Evolutionary conservation across 2,888 invertebrate species (phyloP), one percentile per base, ranked within the genome.

Genomic region (Furcula furcula): DNA sequence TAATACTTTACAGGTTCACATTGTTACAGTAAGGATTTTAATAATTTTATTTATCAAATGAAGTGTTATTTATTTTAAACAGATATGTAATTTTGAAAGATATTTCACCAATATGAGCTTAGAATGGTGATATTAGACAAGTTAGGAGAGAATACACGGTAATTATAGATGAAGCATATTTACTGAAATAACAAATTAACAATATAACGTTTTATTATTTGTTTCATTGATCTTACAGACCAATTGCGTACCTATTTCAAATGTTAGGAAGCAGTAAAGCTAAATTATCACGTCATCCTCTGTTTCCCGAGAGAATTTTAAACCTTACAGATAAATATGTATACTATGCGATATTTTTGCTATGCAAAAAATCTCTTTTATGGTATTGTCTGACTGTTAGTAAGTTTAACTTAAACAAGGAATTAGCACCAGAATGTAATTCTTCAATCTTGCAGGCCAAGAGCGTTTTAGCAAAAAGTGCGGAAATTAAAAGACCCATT

Each of bases 231-330:
- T 75, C 85, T 86, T 57, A 60, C 50, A 85, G 85, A 84, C 82
- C 77, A 43, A 46, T 55, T 64, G 65, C 53, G 55, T 57, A n/a
- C n/a, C n/a, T n/a, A 48, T 65, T 67, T 70, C 56, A 73, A 73
- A 64, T 60, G 63, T 56, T 65, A 71, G 70, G 76, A 80, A 83
- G 86, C 86, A 69, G 80, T 87, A 87, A 87, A 87, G 87, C 87
- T 86, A 77, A 82, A 77, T 81, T 87, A 87, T 87, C 87, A 87
- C 87, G 64, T 61, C 70, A 76, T 77, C 70, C 83, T 78, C 81
- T 64, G 55, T 64, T 54, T 56, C 39, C 40, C 42, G 57, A 76
- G 83, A 87, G 82, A 82, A 82, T 79, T 60, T 55, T 55, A 60
- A 61, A 55, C 58, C 49, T 57, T 65, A 77, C 44, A 74, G 66